Base-by-base conservation (phyloP, 2,888 invertebrate species). In the Andrena fulva region DNA sequence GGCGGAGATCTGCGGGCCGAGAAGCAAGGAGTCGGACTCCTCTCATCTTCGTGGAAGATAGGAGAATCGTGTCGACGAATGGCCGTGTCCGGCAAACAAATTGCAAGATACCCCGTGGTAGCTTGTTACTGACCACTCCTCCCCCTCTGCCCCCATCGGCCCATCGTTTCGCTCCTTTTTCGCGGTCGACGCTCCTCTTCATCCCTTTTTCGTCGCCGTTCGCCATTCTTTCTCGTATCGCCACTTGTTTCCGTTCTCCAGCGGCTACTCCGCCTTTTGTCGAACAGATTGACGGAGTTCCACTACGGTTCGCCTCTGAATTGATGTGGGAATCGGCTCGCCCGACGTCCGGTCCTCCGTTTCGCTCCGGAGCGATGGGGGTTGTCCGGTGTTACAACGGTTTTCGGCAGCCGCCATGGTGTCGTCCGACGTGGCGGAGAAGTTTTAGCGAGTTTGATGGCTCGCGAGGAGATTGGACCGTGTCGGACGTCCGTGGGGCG, bases 21-120 rank as follows among this genome's bases (percentile, higher is more conserved):
- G 79, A 42, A 77, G 84, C 59, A 70, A 60, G 68, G 80, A 85
- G 89, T 85, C 88, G 89, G 89, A 90, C 87, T 89, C 87, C 85
- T 90, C 91, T 91, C 91, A 91, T 92, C 91, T 90, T 90, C 84
- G 84, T 85, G 86, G 87, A 90, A 93, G 92, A 93, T 93, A 93
- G 92, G 91, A 91, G 92, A 92, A 91, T 91, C 91, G 89, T 83
- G 92, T 91, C 92, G 93, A 93, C 92, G 93, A 93, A 93, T 93
- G 93, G 93, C 92, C 91, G 90, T 92, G 93, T 92, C 92, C 88
- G 91, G 92, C 92, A 93, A 93, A 93, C 93, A 93, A 93, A 93
- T 93, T 93, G 93, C 93, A 81, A 91, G 92, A 92, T 93, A 93
- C 90, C 89, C 91, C 89, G 87, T 88, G 85, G 91, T 89, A 86